Conservation (phyloP, 2,888 invertebrate genomes). For the Drosophila putrida region DNA sequence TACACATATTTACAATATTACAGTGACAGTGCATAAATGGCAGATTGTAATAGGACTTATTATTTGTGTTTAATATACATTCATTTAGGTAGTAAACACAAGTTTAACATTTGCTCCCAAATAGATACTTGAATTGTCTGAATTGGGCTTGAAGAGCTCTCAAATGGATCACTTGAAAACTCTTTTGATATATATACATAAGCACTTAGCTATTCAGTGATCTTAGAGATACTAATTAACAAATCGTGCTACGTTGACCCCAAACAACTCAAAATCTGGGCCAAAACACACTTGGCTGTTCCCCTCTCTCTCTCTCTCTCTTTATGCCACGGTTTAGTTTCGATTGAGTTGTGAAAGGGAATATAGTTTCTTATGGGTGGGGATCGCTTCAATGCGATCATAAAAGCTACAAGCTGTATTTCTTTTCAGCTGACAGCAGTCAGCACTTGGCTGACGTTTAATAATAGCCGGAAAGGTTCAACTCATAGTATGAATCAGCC, state of each 20-base stretch:
- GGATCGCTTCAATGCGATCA: slow-evolving; percentile 8
- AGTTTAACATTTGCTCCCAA: not conserved
- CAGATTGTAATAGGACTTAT: too few relatives aligned
- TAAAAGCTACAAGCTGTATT: slow-evolving; percentile 2
- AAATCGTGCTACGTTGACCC: slow-evolving; percentile 36
- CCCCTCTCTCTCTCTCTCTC: not conserved
- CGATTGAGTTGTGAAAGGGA: slow-evolving; percentile 43
- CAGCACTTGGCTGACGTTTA: not conserved
- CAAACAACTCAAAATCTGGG: slow-evolving; percentile 22
- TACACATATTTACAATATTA: not conserved
- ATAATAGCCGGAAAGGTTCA: slow-evolving; percentile 10
- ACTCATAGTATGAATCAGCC: slow-evolving; percentile 23
- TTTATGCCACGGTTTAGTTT: slow-evolving; percentile 31
- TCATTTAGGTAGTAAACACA: not conserved
- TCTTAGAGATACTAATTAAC: slow-evolving; percentile 42
- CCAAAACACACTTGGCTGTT: slow-evolving; percentile 13
- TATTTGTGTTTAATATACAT: not conserved
- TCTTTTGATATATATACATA: slow-evolving; percentile 26
- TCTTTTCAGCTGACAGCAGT: not conserved
- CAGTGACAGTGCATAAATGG: too few relatives aligned
- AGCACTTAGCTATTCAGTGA: slow-evolving; percentile 26
- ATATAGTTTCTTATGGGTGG: slow-evolving; percentile 2
- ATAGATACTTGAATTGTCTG: not conserved
- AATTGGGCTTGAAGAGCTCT: slow-evolving; percentile 24
- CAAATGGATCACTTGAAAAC: slow-evolving; percentile 24